Evolutionary conservation across 1,140 invertebrate genomes (phyloP), one percentile per base, ranked within the genome.

Genomic region (Bombus terrestris): DNA sequence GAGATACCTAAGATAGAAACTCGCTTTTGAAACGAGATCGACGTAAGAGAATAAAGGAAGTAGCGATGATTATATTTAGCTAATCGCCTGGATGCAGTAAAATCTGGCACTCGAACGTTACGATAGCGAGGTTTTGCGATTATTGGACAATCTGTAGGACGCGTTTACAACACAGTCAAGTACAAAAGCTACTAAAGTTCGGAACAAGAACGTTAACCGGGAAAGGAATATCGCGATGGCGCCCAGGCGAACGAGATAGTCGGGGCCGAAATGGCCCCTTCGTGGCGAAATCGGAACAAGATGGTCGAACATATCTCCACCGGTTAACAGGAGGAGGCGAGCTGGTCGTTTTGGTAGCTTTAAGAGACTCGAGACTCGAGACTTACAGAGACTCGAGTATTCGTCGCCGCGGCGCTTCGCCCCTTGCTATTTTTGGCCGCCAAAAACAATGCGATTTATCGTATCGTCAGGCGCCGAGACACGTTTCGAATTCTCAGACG

Each of bases 401-500:
- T 57, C 32, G 68, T 53, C 76, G 75, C 28, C 10, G 43, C 35
- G 64, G 13, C 39, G 76, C 25, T 25, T 22, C 25, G 32, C 47
- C 10, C 47, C n/a, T 25, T 15, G 78, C 77, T 85, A 89, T 89
- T 89, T 43, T 62, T 72, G 80, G 80, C 39, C 37, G 35, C 71
- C 76, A 68, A 85, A 75, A 89, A 89, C 88, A 89, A 89, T 89
- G 86, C 88, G 84, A 89, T 83, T 25, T 41, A 79, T 71, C 83
- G 41, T 75, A 81, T 81, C 77, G 86, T 85, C 57, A 79, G 78
- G 74, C 62, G 81, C 43, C 81, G 66, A 37, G 68, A 57, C 62
- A 66, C 80, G 72, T 79, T 86, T 84, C 85, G 73, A 72, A 89
- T 86, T 83, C 72, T 69, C 69, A 82, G 86, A 88, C 83, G n/a